Evolutionary conservation across 2,888 invertebrate genomes (phyloP).

Genomic region (Ernsta delagoae): DNA sequence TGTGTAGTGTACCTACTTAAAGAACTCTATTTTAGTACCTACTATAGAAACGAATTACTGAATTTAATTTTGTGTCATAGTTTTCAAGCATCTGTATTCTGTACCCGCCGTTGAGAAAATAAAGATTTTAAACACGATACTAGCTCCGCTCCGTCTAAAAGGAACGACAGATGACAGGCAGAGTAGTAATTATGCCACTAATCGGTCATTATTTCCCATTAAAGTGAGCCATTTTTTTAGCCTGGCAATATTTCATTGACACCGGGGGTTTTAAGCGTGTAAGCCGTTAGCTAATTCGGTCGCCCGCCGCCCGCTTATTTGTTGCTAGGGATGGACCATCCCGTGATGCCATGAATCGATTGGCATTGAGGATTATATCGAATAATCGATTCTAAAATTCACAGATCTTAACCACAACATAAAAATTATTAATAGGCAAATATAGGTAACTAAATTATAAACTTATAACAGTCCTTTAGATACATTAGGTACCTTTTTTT

Average conservation of each 20-base stretch:
- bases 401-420: no score
- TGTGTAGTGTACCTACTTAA: no score
- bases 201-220: slow-evolving; percentile 36
- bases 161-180: slow-evolving; percentile 32
- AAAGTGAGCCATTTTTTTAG: slow-evolving; percentile 36
- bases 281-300: slow-evolving; percentile 54
- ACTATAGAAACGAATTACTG: no score
- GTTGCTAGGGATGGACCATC: slow-evolving; percentile 52
- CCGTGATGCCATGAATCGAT: not conserved
- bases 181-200: slow-evolving; percentile 33
- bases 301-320: slow-evolving; percentile 50
- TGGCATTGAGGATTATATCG: not conserved
- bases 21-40: no score
- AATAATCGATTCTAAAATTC: not conserved
- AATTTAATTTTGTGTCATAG: no score
- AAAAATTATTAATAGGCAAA: no score
- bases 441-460: no score
- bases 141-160: slow-evolving; percentile 5
- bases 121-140: slow-evolving; percentile 29
- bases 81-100: not conserved
- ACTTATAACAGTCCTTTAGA: no score
- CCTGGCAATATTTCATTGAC: slow-evolving; percentile 36
- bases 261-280: slow-evolving; percentile 44
- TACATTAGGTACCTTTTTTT: no score
- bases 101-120: slow-evolving; percentile 17